phyloP scores from a whole-genome alignment of 2,797 vertebrate species.

The Eurystomus glaucurus region DNA sequence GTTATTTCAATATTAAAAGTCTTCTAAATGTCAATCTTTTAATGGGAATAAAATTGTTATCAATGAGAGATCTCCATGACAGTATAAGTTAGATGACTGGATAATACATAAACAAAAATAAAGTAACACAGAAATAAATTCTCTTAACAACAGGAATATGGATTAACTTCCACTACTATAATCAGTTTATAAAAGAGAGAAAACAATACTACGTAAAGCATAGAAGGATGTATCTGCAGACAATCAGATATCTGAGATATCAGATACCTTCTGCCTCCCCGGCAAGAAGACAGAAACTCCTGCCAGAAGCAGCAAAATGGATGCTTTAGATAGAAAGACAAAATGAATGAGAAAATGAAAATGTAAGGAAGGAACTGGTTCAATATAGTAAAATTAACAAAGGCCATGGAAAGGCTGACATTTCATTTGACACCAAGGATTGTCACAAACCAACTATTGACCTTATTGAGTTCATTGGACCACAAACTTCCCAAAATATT shows the following conservation, averaged over 20 bases:
- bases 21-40: neutral
- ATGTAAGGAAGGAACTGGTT: neutral
- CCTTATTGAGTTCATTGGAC: neutral
- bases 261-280: neutral
- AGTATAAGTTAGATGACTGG: neutral
- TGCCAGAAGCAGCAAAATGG: neutral
- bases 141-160: neutral
- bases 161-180: neutral
- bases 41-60: neutral
- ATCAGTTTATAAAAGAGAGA: neutral
- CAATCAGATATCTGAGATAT: conserved; percentile 5
- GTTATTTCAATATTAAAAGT: neutral
- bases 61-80: neutral
- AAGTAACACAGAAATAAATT: neutral
- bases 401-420: neutral
- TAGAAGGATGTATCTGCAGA: neutral
- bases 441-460: neutral
- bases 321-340: neutral
- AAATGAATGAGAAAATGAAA: neutral
- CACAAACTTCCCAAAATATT: neutral
- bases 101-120: neutral
- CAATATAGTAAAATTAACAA: neutral
- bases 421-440: neutral
- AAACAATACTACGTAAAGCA: neutral
- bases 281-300: neutral